Evolutionary conservation across 2,113 vertebrate species (phyloP).

Genomic region (Cromileptes altivelis): DNA sequence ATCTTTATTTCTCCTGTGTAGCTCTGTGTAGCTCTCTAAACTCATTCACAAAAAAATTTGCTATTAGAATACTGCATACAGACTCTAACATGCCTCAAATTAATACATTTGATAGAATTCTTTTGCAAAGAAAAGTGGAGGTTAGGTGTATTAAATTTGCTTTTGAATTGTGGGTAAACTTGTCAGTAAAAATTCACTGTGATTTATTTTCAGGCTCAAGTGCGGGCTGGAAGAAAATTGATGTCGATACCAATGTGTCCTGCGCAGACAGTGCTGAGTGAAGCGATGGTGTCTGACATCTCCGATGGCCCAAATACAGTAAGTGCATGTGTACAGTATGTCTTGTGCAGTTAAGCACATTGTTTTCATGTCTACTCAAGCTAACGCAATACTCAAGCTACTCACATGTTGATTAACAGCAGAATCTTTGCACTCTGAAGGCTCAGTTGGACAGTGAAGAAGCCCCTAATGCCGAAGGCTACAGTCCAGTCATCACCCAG

Average conservation of each 20-base stretch:
- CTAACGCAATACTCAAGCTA: too few species aligned
- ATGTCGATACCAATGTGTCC: conserved; percentile 43
- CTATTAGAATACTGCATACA: not conserved
- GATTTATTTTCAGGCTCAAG: conserved; percentile 72
- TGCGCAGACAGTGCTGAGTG: conserved; percentile 38
- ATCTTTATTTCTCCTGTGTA: not conserved
- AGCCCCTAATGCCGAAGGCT: conserved; percentile 49
- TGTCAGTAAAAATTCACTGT: not conserved
- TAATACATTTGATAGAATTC: not conserved
- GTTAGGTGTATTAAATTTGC: not conserved
- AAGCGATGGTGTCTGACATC: conserved; percentile 51
- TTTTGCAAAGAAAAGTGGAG: not conserved
- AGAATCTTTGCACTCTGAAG: conserved; percentile 45
- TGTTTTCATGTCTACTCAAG: not conserved
- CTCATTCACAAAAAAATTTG: not conserved
- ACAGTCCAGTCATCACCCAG: conserved; percentile 66
- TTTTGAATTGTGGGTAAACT: not conserved
- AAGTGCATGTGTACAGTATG: conserved; percentile 11
- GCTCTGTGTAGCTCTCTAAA: not conserved
- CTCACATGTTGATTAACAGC: conserved; percentile 17
- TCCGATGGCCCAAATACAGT: conserved; percentile 40
- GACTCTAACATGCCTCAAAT: not conserved
- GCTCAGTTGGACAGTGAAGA: conserved; percentile 20
- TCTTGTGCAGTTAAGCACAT: not conserved
- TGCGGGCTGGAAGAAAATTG: conserved; percentile 69